Percentiles rank a stretch among this genome's conserved stretches.
phyloP scores from a whole-genome alignment of 2,113 vertebrate genomes.

The Daubentonia madagascariensis region DNA sequence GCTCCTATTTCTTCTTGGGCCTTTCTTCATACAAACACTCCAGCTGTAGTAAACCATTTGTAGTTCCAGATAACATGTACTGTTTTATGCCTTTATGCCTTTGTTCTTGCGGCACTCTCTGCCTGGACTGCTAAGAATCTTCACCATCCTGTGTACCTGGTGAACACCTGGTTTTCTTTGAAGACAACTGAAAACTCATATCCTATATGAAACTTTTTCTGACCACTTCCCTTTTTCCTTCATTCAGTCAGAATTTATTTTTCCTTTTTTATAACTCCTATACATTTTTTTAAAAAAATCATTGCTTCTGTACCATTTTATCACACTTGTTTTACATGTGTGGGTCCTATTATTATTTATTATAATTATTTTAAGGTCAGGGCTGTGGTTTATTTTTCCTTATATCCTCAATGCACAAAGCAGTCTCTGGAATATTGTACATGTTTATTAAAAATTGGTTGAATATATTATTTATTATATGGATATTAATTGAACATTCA shows the following conservation, averaged over 20 bases:
- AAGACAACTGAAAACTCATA: constrained; percentile 21
- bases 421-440: neutral
- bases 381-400: neutral
- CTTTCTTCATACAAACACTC: neutral
- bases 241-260: constrained; percentile 21
- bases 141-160: constrained; percentile 35
- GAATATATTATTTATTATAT: neutral
- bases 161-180: constrained; percentile 56
- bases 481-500: neutral
- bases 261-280: neutral
- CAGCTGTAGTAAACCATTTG: neutral
- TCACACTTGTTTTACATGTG: neutral
- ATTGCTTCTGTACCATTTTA: neutral
- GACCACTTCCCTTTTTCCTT: constrained; percentile 51
- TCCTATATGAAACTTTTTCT: constrained; percentile 20
- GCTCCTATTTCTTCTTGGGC: neutral
- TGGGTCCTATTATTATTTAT: neutral
- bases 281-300: neutral
- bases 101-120: neutral
- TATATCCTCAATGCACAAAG: neutral
- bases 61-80: neutral
- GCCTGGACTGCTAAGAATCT: neutral
- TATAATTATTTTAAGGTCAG: neutral
- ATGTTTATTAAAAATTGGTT: neutral
- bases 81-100: neutral